phyloP scores from a whole-genome alignment of 2,797 vertebrate genomes.

The Dipus sagitta region DNA sequence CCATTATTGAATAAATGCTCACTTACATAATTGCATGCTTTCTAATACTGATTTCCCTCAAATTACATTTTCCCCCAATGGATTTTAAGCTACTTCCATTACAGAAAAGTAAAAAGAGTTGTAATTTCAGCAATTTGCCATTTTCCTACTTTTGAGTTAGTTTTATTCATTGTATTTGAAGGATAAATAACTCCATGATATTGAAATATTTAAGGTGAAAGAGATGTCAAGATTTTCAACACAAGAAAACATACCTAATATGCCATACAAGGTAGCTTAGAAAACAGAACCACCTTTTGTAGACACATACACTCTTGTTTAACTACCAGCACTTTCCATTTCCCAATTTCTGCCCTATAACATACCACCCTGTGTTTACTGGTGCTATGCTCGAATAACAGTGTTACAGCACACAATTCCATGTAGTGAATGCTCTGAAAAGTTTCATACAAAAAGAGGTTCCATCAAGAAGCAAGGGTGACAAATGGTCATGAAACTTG shows the following conservation, averaged over 20 bases:
- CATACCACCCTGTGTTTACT: constrained; percentile 72
- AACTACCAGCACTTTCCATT: constrained; percentile 70
- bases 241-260: constrained; percentile 66
- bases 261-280: constrained; percentile 71
- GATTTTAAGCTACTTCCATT: constrained; percentile 77
- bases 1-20: constrained; percentile 80
- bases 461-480: constrained; percentile 73
- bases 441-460: constrained; percentile 69
- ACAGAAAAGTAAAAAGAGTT: constrained; percentile 79
- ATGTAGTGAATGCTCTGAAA: constrained; percentile 72
- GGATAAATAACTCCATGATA: constrained; percentile 80
- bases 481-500: constrained; percentile 72
- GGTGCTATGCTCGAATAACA: constrained; percentile 72
- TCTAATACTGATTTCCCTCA: constrained; percentile 77
- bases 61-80: constrained; percentile 73
- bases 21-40: constrained; percentile 79
- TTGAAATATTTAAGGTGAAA: constrained; percentile 76
- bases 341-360: constrained; percentile 60
- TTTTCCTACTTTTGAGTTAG: constrained; percentile 76
- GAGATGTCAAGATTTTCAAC: constrained; percentile 72
- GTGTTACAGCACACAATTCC: constrained; percentile 75
- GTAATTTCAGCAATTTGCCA: constrained; percentile 77
- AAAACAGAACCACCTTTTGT: constrained; percentile 60
- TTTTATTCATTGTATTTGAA: constrained; percentile 74
- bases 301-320: constrained; percentile 64